A percentile compares a stretch with the other conserved stretches of the same genome.
phyloP scores from a whole-genome alignment of 2,113 vertebrate species.

The Rousettus leschenaultii region DNA sequence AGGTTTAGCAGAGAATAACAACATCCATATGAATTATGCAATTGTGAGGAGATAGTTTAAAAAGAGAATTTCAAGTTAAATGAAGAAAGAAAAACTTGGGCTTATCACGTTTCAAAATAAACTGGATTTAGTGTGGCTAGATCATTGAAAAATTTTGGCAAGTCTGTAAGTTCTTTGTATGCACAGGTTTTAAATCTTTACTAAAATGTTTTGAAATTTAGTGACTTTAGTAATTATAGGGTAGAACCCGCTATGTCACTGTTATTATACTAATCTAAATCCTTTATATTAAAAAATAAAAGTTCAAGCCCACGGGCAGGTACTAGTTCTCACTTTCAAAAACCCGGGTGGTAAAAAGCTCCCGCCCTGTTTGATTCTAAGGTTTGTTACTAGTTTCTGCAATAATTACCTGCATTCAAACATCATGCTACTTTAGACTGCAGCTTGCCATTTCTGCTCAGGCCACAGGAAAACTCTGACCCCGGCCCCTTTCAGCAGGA shows the following conservation, averaged over 20 bases:
- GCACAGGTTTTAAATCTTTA: not conserved
- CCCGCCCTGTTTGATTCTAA: not conserved
- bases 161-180: not conserved
- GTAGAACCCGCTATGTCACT: constrained; percentile 3
- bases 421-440: not conserved
- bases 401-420: not conserved
- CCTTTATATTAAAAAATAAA: not conserved
- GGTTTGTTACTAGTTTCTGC: not conserved
- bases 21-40: not conserved
- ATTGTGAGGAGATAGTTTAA: not conserved
- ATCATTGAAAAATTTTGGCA: constrained; percentile 39
- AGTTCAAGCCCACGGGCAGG: not conserved
- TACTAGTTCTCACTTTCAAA: not conserved
- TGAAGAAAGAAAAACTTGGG: not conserved
- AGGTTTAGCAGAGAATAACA: not conserved
- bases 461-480: not conserved
- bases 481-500: fast-evolving
- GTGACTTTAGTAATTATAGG: constrained; percentile 56
- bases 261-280: not conserved
- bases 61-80: not conserved
- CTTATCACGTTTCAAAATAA: constrained; percentile 25
- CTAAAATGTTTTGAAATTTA: constrained; percentile 67
- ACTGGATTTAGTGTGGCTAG: not conserved
- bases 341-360: not conserved
- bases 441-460: not conserved